Evolutionary conservation across 2,888 invertebrate species (phyloP), one percentile per base, ranked within the genome.

Genomic region (Melieria picta): DNA sequence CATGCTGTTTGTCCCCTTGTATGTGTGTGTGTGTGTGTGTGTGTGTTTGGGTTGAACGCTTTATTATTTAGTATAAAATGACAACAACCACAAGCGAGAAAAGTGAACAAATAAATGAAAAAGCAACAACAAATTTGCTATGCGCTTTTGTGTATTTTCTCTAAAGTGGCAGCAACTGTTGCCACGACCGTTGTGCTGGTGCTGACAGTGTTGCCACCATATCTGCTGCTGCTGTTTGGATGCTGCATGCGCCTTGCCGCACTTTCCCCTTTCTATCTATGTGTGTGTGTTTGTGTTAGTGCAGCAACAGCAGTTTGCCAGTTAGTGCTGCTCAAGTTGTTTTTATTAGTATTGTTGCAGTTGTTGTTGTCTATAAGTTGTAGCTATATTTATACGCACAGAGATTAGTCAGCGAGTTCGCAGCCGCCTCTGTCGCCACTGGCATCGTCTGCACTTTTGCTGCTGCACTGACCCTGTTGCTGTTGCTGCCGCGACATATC

Each of bases 91-190:
- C 52, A 52, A 13, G n/a, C 5, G 52, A n/a, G 52, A 13, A 30
- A 30, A 30, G 30, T 30, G 30, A 30, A 30, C 30, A 30, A 30
- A 30, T 30, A 30, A 30, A 30, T 30, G 30, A 30, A 30, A 30
- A 30, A 30, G 2, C 30, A 30, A 30, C 30, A 30, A 30, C 1
- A 30, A 30, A 30, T 30, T 30, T 65, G 30, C 52, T 73, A 46
- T 63, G 63, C 63, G 63, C n/a, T 11, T 58, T 65, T 65, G 16
- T 71, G 55, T 73, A 4, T 69, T 74, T 64, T 65, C 73, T 62
- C 58, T 69, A 16, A 74, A 69, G 58, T 58, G 10, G 42, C 6
- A 43, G 13, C 55, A 50, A 56, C 60, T 57, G 58, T 57, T 13
- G 50, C 16, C 30, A 50, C 16, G 13, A n/a, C 52, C 13, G 45